Percentiles rank a stretch among this genome's conserved stretches.
These are phyloP conservation scores for Anser brachyrhynchus DNA, from an alignment of 2,113 vertebrate genomes.

Conservation along the genomic window DNA sequence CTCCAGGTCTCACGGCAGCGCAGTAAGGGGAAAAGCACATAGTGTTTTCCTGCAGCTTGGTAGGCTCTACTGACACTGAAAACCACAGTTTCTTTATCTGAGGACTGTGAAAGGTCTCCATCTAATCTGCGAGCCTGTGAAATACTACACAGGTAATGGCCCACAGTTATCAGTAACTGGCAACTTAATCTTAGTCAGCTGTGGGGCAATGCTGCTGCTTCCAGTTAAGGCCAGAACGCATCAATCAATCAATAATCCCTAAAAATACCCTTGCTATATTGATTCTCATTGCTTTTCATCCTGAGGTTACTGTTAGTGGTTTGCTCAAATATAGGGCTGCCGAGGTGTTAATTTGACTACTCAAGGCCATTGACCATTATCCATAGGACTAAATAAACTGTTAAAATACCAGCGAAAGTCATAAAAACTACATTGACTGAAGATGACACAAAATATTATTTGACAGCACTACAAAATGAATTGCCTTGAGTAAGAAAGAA, in stretches of 20 bases:
- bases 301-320: constrained; percentile 24
- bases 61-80: neutral
- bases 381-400: constrained; percentile 27
- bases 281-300: constrained; percentile 54
- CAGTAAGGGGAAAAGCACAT: rapidly evolving
- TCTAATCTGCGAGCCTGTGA: neutral
- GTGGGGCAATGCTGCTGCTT: constrained; percentile 30
- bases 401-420: neutral
- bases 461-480: constrained; percentile 46
- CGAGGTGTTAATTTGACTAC: constrained; percentile 49
- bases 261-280: constrained; percentile 44
- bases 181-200: constrained; percentile 75
- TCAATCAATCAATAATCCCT: constrained; percentile 74
- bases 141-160: neutral
- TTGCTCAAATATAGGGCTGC: constrained; percentile 1
- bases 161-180: constrained; percentile 32
- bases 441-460: neutral
- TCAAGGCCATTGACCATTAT: constrained; percentile 50
- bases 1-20: neutral
- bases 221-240: constrained; percentile 45
- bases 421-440: neutral
- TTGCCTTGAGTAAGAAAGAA: constrained; percentile 42
- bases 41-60: neutral
- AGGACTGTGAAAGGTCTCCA: neutral
- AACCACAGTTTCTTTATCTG: neutral